These are phyloP conservation scores for Phocoena phocoena DNA, from an alignment of 2,113 vertebrate species.

Conservation along the genomic window DNA sequence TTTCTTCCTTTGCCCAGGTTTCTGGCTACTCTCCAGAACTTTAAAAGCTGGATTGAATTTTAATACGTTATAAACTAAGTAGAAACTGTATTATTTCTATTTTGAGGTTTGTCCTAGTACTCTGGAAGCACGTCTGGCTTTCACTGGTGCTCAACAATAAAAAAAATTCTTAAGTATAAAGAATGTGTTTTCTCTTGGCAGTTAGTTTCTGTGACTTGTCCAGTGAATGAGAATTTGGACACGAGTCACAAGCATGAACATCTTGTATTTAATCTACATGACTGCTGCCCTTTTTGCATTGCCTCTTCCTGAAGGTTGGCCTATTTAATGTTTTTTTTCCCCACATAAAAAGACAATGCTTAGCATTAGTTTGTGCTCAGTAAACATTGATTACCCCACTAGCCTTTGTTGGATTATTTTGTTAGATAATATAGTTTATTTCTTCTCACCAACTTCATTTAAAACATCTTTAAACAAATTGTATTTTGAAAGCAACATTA, in stretches of 20 bases:
- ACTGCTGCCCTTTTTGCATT: neutral
- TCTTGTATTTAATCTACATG: neutral
- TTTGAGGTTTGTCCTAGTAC: neutral
- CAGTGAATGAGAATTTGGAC: neutral
- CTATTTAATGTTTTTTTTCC: neutral
- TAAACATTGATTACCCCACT: neutral
- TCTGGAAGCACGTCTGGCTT: neutral
- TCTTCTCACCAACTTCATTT: neutral
- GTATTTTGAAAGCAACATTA: conserved; percentile 2
- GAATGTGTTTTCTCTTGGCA: neutral
- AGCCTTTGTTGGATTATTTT: neutral
- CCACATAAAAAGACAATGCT: neutral
- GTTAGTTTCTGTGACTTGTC: neutral
- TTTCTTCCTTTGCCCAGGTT: neutral
- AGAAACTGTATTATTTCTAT: neutral
- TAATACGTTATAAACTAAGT: neutral
- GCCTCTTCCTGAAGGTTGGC: neutral
- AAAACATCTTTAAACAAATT: neutral
- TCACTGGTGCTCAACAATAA: neutral
- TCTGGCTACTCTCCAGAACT: neutral
- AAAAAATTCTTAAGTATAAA: neutral
- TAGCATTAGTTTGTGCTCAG: neutral
- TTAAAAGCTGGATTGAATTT: neutral
- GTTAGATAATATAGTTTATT: neutral
- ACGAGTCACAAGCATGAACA: neutral